These are phyloP conservation scores for Galerucella calmariensis DNA, from an alignment of 2,888 invertebrate species.

Conservation along the genomic window DNA sequence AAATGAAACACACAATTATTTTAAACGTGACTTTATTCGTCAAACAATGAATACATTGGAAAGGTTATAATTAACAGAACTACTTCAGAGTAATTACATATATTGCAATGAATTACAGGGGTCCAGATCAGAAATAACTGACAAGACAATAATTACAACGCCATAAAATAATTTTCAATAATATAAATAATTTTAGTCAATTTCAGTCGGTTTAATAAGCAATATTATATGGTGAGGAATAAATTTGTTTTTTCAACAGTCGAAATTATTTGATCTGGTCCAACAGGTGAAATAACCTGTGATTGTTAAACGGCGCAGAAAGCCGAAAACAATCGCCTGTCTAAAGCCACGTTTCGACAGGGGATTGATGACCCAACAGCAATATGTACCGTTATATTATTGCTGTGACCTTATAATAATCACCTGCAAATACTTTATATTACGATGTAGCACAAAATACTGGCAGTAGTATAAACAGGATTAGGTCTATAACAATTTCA, in stretches of 20 bases:
- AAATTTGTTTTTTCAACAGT: slow-evolving; percentile 2
- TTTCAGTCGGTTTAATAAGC: not conserved
- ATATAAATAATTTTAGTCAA: not conserved
- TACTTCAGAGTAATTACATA: slow-evolving; percentile 54
- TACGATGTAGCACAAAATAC: slow-evolving; percentile 38
- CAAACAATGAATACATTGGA: slow-evolving; percentile 30
- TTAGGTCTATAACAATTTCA: no score
- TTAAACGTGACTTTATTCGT: slow-evolving; percentile 34
- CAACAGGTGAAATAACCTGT: slow-evolving; percentile 53
- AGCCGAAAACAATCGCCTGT: slow-evolving; percentile 62
- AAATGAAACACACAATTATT: slow-evolving; percentile 20
- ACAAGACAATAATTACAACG: not conserved
- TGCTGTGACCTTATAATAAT: slow-evolving; percentile 60
- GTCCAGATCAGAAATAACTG: slow-evolving; percentile 46
- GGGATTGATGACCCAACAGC: slow-evolving; percentile 71
- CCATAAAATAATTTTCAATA: not conserved
- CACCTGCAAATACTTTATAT: slow-evolving; percentile 57
- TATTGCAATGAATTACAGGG: slow-evolving; percentile 56
- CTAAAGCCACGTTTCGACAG: slow-evolving; percentile 65
- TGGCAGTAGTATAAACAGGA: not conserved
- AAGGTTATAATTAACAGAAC: slow-evolving; percentile 41
- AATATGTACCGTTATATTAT: slow-evolving; percentile 44
- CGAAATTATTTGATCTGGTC: slow-evolving; percentile 47
- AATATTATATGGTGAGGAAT: not conserved
- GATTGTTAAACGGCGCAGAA: slow-evolving; percentile 46